Evolutionary conservation across 2,888 invertebrate genomes (phyloP).

Genomic region (Caenorhabditis plicata): DNA sequence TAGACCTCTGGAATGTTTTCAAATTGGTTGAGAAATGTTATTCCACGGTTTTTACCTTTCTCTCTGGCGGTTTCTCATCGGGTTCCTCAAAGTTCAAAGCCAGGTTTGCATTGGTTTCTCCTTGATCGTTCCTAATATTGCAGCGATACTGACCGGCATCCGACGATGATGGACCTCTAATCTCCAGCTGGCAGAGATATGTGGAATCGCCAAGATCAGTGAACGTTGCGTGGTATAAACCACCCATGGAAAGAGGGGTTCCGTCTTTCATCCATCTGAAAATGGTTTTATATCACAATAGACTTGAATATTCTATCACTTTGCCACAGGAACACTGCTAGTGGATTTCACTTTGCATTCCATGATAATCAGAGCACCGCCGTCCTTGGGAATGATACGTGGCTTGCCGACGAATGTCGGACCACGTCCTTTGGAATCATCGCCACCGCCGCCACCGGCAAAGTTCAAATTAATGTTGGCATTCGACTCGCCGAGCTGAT

Average conservation of each 20-base stretch:
- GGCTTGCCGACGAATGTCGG: slow-evolving; percentile 98
- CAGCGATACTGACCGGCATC: slow-evolving; percentile 98
- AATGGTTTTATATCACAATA: neutral
- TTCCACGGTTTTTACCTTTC: neutral
- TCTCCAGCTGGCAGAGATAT: slow-evolving; percentile 65
- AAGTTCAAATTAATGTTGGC: slow-evolving; percentile 99
- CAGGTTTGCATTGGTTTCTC: slow-evolving; percentile 93
- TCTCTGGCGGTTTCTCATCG: slow-evolving; percentile 42
- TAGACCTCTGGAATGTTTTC: slow-evolving; percentile 8
- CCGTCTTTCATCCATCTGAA: slow-evolving; percentile 63
- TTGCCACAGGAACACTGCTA: slow-evolving; percentile 79
- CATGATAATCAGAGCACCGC: slow-evolving; percentile 87
- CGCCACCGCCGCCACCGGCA: slow-evolving; percentile 83
- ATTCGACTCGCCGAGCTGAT: slow-evolving; percentile 97
- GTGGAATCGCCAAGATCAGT: slow-evolving; percentile 64
- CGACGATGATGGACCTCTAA: slow-evolving; percentile 81
- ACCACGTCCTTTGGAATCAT: slow-evolving; percentile 50
- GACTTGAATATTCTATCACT: slow-evolving; percentile 11
- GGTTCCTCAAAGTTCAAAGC: slow-evolving; percentile 86
- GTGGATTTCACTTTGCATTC: slow-evolving; percentile 87
- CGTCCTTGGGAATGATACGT: slow-evolving; percentile 95
- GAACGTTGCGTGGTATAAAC: slow-evolving; percentile 61
- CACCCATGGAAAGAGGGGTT: slow-evolving; percentile 56
- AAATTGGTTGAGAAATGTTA: slow-evolving; percentile 3
- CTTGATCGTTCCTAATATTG: slow-evolving; percentile 90